A percentile compares a stretch with the other conserved stretches of the same genome.
These are phyloP conservation scores for Agelaius phoeniceus DNA, from an alignment of 2,113 vertebrate species.

Conservation along the genomic window DNA sequence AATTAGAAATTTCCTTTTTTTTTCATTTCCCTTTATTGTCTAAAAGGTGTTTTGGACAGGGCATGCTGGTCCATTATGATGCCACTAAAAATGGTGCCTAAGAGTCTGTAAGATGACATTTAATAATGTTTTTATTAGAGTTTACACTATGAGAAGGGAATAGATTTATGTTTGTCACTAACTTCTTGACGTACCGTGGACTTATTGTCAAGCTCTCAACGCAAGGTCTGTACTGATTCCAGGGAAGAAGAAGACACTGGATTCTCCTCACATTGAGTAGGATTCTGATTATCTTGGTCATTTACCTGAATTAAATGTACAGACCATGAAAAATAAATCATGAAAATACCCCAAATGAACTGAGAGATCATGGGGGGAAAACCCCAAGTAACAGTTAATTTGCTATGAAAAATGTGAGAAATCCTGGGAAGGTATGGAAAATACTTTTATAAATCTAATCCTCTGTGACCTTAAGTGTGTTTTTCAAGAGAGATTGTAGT, in stretches of 20 bases:
- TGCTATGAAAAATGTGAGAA: not conserved
- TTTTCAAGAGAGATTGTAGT: not conserved
- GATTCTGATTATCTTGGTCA: rapidly evolving
- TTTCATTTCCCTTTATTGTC: not conserved
- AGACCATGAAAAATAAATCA: not conserved
- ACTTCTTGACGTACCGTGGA: rapidly evolving
- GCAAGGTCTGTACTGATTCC: not conserved
- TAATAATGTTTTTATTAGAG: not conserved
- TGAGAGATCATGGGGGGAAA: not conserved
- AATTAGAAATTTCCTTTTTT: not conserved
- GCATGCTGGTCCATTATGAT: not conserved
- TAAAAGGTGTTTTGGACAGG: not conserved
- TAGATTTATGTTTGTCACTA: rapidly evolving
- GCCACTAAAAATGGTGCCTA: not conserved
- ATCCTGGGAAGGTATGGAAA: not conserved
- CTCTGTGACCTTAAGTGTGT: not conserved
- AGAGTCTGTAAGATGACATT: not conserved
- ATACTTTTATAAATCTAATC: not conserved
- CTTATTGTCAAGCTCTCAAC: rapidly evolving
- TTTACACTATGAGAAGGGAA: not conserved
- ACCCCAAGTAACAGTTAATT: not conserved
- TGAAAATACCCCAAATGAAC: not conserved
- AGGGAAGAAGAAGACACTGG: not conserved
- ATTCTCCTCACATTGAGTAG: not conserved
- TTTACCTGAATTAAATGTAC: not conserved